Evolutionary conservation across 2,113 vertebrate genomes (phyloP).

Genomic region (Leptobrachium ailaonicum): DNA sequence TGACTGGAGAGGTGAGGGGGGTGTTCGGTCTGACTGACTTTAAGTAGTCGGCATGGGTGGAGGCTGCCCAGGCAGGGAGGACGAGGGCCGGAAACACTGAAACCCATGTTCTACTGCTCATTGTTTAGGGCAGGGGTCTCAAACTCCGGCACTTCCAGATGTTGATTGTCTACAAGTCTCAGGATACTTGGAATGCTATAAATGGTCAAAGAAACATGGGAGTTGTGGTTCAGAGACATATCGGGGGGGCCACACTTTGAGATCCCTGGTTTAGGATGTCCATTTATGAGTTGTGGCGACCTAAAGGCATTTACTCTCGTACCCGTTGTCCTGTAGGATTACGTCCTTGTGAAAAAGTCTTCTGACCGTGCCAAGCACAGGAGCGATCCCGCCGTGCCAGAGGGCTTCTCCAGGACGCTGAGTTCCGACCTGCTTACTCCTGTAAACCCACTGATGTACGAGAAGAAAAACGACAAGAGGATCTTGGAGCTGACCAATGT

Average conservation of each 20-base stretch:
- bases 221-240: no score
- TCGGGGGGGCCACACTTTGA: no score
- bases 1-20: conserved; percentile 1
- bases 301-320: neutral
- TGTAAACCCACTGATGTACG: neutral
- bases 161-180: neutral
- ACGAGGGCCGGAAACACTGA: no score
- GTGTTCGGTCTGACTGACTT: no score
- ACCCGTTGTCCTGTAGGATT: neutral
- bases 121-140: neutral
- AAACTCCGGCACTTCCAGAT: neutral
- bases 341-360: conserved; percentile 5
- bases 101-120: no score
- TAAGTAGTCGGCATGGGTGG: no score
- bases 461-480: conserved; percentile 10
- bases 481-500: conserved; percentile 16
- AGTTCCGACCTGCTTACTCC: neutral
- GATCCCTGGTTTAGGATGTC: neutral
- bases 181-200: neutral
- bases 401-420: neutral
- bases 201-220: neutral
- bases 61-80: no score
- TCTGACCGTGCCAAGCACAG: neutral
- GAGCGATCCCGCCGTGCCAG: no score
- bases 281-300: neutral